Percentiles rank a stretch among this genome's conserved stretches.
Evolutionary conservation across 2,888 invertebrate genomes (phyloP).

Genomic region (Malachius bipustulatus): DNA sequence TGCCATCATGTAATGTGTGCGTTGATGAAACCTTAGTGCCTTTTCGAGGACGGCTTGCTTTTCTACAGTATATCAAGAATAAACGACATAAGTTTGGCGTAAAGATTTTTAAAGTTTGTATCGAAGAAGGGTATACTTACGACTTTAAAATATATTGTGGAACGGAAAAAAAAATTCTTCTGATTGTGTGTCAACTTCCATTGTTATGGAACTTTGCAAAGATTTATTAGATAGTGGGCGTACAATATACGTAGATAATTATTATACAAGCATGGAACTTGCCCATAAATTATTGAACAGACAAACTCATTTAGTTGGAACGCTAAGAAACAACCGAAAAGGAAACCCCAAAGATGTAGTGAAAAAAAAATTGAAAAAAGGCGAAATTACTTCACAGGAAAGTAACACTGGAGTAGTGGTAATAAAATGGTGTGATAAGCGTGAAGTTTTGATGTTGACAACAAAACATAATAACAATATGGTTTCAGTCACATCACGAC

Average conservation of each 20-base stretch:
- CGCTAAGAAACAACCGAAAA: slow-evolving; percentile 3
- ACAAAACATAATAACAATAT: slow-evolving; percentile 10
- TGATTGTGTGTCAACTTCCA: slow-evolving; percentile 17
- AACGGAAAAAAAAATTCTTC: too few relatives aligned
- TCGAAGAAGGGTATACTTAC: neutral
- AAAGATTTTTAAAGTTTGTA: neutral
- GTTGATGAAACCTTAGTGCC: neutral
- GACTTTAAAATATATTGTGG: neutral
- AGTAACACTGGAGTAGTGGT: slow-evolving; percentile 11
- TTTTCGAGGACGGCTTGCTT: neutral
- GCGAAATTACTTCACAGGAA: slow-evolving; percentile 9
- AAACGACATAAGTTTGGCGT: neutral
- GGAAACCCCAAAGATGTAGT: neutral
- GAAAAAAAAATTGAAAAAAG: neutral
- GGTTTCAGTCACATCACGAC: slow-evolving; percentile 6
- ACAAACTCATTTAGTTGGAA: slow-evolving; percentile 10
- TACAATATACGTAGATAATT: too few relatives aligned
- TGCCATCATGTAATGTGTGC: neutral
- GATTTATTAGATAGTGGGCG: neutral
- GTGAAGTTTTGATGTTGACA: slow-evolving; percentile 9
- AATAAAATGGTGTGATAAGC: slow-evolving; percentile 11
- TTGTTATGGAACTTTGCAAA: slow-evolving; percentile 10
- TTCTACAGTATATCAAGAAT: neutral
- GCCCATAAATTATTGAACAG: slow-evolving; percentile 1
- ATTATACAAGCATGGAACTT: too few relatives aligned